phyloP scores from a whole-genome alignment of 2,797 vertebrate species.

The Melanotaenia nigrans region DNA sequence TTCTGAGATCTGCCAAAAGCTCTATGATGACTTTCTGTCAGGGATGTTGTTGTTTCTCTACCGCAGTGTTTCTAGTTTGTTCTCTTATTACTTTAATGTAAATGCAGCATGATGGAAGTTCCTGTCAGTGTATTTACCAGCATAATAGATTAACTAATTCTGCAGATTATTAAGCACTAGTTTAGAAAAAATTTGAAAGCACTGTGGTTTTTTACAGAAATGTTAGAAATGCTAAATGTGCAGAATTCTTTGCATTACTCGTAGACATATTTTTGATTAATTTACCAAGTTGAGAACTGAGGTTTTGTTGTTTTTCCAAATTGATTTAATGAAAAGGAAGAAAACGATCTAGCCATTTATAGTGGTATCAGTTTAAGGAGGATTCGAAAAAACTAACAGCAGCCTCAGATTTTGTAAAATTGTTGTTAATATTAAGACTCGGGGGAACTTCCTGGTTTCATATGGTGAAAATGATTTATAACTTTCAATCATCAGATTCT shows the following conservation, averaged over 20 bases:
- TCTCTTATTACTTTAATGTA: neutral
- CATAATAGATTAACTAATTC: neutral
- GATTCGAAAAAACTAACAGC: neutral
- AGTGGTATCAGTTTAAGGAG: neutral
- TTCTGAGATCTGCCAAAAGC: neutral
- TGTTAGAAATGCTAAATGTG: neutral
- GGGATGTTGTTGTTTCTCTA: neutral
- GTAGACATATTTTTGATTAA: no score
- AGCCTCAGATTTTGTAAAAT: neutral
- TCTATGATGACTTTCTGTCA: neutral
- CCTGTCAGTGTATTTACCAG: no score
- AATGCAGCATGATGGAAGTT: no score
- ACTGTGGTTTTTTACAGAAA: neutral
- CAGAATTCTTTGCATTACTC: no score
- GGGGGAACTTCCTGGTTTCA: neutral
- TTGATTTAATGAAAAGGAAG: neutral
- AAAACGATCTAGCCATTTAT: no score
- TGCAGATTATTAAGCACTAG: neutral
- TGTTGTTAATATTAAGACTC: neutral
- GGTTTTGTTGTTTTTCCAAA: neutral
- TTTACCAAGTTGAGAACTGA: no score
- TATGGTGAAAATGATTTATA: neutral
- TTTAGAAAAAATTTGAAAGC: neutral
- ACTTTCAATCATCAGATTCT: conserved; percentile 7
- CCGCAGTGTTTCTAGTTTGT: neutral